Conservation (phyloP, 2,888 invertebrate species). For the Aporophyla lueneburgensis region DNA sequence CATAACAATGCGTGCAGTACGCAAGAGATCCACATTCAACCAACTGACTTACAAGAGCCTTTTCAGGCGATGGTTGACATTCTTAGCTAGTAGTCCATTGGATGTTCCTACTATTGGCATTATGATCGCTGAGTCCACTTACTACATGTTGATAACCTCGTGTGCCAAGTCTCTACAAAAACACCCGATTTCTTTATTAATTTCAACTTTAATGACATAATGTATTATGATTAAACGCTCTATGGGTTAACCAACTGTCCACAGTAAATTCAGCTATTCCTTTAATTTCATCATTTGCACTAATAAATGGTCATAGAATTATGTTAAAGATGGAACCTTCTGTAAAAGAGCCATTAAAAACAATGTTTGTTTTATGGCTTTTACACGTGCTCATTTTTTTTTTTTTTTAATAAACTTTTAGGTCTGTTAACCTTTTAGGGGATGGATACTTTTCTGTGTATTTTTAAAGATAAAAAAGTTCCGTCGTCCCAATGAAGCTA, state of each 20-base stretch:
- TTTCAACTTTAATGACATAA: background rate
- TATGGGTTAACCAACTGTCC: background rate
- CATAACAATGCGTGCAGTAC: no score
- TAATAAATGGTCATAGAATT: slow-evolving; percentile 4
- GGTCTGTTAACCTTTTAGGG: background rate
- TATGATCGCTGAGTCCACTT: background rate
- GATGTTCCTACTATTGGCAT: background rate
- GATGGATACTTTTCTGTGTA: background rate
- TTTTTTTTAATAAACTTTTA: slow-evolving; percentile 4
- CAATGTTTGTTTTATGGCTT: slow-evolving; percentile 12
- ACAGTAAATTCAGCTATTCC: background rate
- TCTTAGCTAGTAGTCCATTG: background rate
- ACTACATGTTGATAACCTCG: background rate
- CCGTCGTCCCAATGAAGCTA: background rate
- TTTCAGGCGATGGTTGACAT: background rate
- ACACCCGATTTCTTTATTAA: background rate
- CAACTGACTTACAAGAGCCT: background rate
- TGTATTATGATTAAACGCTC: background rate
- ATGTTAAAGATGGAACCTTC: background rate
- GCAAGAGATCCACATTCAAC: background rate
- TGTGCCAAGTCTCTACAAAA: background rate
- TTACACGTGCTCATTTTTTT: slow-evolving; percentile 5
- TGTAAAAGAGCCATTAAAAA: background rate
- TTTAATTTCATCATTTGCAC: slow-evolving; percentile 17
- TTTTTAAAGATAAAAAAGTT: background rate